A percentile compares a stretch with the other conserved stretches of the same genome.
phyloP scores from a whole-genome alignment of 1,140 invertebrate genomes.

The Ridgeia piscesae region DNA sequence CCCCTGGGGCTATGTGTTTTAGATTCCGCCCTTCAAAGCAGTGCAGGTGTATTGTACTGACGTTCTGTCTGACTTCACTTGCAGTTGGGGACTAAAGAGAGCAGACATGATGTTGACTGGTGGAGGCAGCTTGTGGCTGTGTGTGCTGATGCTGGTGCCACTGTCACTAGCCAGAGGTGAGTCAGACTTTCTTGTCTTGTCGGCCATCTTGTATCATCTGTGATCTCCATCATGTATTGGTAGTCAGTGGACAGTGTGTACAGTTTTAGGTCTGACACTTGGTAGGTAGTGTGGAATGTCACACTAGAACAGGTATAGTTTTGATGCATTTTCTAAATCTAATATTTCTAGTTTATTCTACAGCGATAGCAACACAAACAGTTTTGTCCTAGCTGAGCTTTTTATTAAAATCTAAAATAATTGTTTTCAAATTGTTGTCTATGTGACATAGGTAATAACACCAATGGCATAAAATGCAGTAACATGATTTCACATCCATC shows the following conservation, averaged over 20 bases:
- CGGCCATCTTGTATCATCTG: not conserved
- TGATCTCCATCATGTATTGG: not conserved
- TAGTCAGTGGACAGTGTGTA: no score
- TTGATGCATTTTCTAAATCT: not conserved
- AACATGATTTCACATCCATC: no score
- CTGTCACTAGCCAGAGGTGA: not conserved
- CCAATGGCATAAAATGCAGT: no score
- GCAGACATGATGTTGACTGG: not conserved
- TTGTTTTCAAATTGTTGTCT: no score
- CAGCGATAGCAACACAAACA: no score
- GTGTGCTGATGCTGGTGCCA: not conserved
- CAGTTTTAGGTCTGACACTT: not conserved
- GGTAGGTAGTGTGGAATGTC: not conserved
- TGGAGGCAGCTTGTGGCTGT: not conserved
- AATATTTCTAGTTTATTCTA: not conserved
- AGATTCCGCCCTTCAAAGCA: not conserved
- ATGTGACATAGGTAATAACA: no score
- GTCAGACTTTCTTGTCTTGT: not conserved
- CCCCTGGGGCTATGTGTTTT: not conserved
- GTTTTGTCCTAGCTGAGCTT: no score
- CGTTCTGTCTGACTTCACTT: not conserved
- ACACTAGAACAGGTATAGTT: not conserved
- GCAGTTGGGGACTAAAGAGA: not conserved
- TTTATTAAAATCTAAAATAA: no score
- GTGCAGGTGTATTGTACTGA: not conserved